Evolutionary conservation across 2,113 vertebrate species (phyloP).

Genomic region (Pteruthius melanotis): DNA sequence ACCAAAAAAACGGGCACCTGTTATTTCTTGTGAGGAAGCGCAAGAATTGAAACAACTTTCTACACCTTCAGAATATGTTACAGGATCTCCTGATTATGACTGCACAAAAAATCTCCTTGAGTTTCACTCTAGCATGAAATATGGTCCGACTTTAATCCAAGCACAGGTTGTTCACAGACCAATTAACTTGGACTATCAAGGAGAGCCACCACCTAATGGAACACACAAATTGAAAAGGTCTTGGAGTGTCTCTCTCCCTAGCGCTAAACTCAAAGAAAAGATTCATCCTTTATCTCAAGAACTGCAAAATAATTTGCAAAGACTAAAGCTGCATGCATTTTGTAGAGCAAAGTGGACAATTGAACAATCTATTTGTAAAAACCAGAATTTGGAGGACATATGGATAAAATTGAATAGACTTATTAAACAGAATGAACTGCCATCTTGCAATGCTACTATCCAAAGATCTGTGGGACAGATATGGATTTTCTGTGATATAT

Average conservation of each 20-base stretch:
- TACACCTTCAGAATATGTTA: background rate
- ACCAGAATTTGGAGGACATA: slow-evolving; percentile 78
- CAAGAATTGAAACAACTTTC: slow-evolving; percentile 26
- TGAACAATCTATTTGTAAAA: slow-evolving; percentile 70
- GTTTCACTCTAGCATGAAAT: slow-evolving; percentile 64
- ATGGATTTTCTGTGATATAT: slow-evolving; percentile 93
- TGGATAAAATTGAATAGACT: slow-evolving; percentile 79
- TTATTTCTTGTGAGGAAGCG: slow-evolving; percentile 61
- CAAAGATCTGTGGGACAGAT: slow-evolving; percentile 82
- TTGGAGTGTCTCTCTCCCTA: slow-evolving; percentile 81
- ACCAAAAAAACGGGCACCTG: slow-evolving; percentile 76
- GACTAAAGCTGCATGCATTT: slow-evolving; percentile 76
- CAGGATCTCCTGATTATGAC: slow-evolving; percentile 61
- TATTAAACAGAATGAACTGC: slow-evolving; percentile 73
- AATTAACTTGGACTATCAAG: slow-evolving; percentile 4
- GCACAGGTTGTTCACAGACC: background rate
- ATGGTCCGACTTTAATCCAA: background rate
- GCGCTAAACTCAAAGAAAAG: slow-evolving; percentile 15
- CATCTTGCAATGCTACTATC: slow-evolving; percentile 89
- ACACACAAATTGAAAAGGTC: slow-evolving; percentile 66
- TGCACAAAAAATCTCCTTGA: slow-evolving; percentile 72
- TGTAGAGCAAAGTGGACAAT: slow-evolving; percentile 89
- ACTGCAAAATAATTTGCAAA: slow-evolving; percentile 72
- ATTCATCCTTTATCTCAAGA: slow-evolving; percentile 73
- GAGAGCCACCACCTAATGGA: slow-evolving; percentile 7